Evolutionary conservation across 2,797 vertebrate species (phyloP).

Genomic region (Muraenolepis orangiensis): DNA sequence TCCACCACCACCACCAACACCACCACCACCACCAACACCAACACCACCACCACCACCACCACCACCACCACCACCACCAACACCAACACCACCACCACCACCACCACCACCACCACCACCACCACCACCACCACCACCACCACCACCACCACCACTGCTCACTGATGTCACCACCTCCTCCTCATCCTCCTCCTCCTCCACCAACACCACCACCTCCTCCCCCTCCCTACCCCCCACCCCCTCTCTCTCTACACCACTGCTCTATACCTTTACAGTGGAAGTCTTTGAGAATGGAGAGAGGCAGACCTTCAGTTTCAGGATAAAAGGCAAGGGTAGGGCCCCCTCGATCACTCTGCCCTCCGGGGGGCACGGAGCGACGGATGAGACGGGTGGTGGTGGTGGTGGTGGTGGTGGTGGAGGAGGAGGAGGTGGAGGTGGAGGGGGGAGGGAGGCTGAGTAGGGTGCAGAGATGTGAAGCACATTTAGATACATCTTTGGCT

Average conservation of each 20-base stretch:
- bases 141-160: constrained; percentile 41
- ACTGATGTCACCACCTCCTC: constrained; percentile 54
- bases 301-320: constrained; percentile 65
- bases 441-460: constrained; percentile 48
- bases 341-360: constrained; percentile 72
- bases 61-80: constrained; percentile 46
- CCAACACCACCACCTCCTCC: constrained; percentile 41
- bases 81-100: constrained; percentile 41
- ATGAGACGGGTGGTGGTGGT: constrained; percentile 63
- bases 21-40: constrained; percentile 46
- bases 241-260: not conserved
- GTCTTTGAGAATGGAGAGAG: constrained; percentile 16
- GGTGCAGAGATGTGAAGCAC: constrained; percentile 72
- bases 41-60: constrained; percentile 47
- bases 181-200: constrained; percentile 52
- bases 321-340: constrained; percentile 75
- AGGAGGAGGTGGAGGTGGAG: constrained; percentile 50
- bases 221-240: constrained; percentile 32
- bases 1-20: constrained; percentile 52
- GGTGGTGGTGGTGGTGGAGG: constrained; percentile 52
- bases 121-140: constrained; percentile 48
- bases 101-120: constrained; percentile 53
- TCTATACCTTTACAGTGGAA: constrained; percentile 48
- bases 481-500: constrained; percentile 70
- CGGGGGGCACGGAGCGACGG: constrained; percentile 71